Percentiles rank a stretch among this genome's conserved stretches.
Conservation (phyloP, 2,797 vertebrate genomes). For the Acridotheres tristis region DNA sequence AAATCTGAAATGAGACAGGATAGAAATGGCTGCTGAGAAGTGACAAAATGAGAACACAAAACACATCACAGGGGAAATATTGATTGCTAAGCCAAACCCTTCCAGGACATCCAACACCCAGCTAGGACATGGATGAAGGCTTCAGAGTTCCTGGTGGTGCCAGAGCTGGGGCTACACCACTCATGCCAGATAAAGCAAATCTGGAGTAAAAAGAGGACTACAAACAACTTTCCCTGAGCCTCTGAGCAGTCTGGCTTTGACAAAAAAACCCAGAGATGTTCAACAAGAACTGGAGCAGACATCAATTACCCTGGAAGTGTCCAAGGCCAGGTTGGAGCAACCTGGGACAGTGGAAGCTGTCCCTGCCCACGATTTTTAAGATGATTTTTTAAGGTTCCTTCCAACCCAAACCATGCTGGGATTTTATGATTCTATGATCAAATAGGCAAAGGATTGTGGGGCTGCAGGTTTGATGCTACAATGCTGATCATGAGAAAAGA, state of each 20-base stretch:
- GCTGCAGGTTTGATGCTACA: not conserved
- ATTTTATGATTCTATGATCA: not conserved
- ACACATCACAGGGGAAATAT: not conserved
- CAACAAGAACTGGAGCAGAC: not conserved
- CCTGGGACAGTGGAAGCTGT: not conserved
- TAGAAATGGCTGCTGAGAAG: not conserved
- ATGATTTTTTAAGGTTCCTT: not conserved
- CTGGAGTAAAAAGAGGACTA: not conserved
- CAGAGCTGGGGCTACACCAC: not conserved
- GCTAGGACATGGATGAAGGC: not conserved
- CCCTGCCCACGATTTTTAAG: not conserved
- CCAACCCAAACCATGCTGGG: not conserved
- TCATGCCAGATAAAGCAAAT: not conserved
- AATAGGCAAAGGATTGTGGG: accelerated
- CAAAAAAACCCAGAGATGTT: not conserved
- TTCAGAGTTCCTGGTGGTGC: not conserved
- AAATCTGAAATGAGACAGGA: not conserved
- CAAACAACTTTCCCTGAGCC: not conserved
- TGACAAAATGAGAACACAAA: not conserved
- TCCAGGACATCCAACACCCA: not conserved
- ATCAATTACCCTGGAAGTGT: not conserved
- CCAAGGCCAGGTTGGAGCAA: not conserved
- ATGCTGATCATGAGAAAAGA: not conserved
- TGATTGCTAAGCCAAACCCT: not conserved
- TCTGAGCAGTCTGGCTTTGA: not conserved